Base-by-base conservation (phyloP, 2,113 vertebrate species). In the Falco punctatus region DNA sequence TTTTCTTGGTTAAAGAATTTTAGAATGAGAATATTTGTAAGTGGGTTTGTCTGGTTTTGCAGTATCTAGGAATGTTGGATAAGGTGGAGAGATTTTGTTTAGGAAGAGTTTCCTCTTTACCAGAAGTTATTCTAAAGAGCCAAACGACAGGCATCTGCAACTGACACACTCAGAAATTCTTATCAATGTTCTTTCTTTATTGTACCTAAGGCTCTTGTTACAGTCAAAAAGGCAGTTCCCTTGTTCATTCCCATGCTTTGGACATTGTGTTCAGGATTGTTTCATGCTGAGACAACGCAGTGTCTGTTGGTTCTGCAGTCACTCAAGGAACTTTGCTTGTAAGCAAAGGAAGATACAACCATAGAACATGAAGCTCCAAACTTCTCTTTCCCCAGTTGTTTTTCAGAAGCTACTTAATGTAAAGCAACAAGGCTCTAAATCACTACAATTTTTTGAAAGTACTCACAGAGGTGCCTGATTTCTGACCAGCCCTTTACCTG, bases 1-100 rank as follows among this genome's bases (percentile, higher is more conserved):
- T 94, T 86, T 92, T 73, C 28, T 70, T 77, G 27, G 42, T 54
- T 96, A 90, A 91, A 92, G 27, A 48, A 69, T 67, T 84, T 59
- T 57, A 46, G 33, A 86, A 23, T 44, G 62, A 73, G 35, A 69
- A 13, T 66, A 55, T 81, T 65, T 92, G 16, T 57, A 48, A n/a
- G 11, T 79, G 27, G 6, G 2, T 88, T 66, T 85, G 10, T 61
- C 54, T 80, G 26, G 12, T n/a, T 91, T 51, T 81, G 19, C 0
- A 1, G 11, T 55, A 13, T 23, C 49, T 40, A 55, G 33, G 18
- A 28, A 21, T 30, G 8, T 3, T 58, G 48, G 33, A 51, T 62
- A 70, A 52, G 7, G 24, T 49, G 15, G 21, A 57, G 27, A 52
- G 6, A 28, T 48, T 87, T 91, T 54, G 24, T 74, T 89, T 26